Conservation (phyloP, 1,140 invertebrate species). For the Tetramorium simillimum region DNA sequence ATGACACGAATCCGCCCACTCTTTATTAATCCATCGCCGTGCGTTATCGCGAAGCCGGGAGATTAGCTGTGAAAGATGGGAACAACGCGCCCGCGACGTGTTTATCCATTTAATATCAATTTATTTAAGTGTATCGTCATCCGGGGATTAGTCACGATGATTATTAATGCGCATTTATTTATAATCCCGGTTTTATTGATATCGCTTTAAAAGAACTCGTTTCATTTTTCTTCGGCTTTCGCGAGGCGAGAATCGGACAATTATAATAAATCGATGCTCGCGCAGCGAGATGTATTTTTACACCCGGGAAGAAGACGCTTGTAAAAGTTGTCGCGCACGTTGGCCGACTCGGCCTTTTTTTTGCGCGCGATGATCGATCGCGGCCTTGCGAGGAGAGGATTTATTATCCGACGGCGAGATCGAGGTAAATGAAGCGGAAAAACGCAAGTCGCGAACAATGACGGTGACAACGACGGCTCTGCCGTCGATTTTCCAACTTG, state of each 20-base stretch:
- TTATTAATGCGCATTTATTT: background rate
- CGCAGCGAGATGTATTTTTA: background rate
- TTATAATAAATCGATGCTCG: background rate
- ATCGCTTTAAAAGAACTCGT: background rate
- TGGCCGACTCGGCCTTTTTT: background rate
- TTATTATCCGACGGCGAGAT: background rate
- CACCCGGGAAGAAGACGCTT: background rate
- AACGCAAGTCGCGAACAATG: background rate
- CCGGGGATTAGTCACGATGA: background rate
- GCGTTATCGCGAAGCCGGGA: background rate
- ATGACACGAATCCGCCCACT: background rate
- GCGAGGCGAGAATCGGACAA: background rate
- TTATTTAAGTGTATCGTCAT: background rate
- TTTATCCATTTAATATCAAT: background rate
- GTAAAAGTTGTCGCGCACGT: background rate
- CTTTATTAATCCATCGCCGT: background rate
- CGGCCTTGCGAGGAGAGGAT: background rate
- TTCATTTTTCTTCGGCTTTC: background rate
- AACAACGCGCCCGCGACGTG: background rate
- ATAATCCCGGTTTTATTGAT: background rate
- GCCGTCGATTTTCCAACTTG: background rate
- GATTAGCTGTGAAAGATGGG: background rate
- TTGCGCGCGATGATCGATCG: conserved; percentile 11
- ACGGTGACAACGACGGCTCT: background rate
- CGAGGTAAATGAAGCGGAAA: conserved; percentile 18